phyloP scores from a whole-genome alignment of 37 sponge, comb jelly and placozoan species.

The Oopsacas minuta region DNA sequence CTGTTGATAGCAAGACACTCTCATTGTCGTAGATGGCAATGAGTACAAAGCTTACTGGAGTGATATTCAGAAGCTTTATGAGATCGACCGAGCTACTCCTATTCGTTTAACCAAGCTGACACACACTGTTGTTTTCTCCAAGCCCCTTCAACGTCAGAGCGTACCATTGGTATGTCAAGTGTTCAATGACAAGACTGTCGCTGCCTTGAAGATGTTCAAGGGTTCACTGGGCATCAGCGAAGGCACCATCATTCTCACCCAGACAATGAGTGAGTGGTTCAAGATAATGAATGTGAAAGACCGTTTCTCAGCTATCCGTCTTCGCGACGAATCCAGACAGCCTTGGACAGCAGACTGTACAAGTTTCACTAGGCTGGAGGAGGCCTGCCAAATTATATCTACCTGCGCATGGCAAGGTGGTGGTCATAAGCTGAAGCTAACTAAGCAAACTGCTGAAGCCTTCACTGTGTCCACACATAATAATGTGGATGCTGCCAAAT shows the following conservation, averaged over 20 bases:
- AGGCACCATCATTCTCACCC: slow-evolving; percentile 17
- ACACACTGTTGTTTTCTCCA: slow-evolving; percentile 5
- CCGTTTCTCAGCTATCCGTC: slow-evolving; percentile 19
- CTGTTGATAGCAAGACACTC: slow-evolving; percentile 3
- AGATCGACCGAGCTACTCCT: slow-evolving; percentile 20
- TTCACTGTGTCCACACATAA: slow-evolving; percentile 16
- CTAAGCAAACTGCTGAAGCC: slow-evolving; percentile 14
- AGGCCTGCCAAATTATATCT: slow-evolving; percentile 20
- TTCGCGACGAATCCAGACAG: slow-evolving; percentile 20
- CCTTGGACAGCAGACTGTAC: slow-evolving; percentile 19
- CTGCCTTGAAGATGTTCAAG: slow-evolving; percentile 19
- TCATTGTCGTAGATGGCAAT: slow-evolving; percentile 17
- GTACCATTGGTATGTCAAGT: slow-evolving; percentile 13
- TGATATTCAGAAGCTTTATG: slow-evolving; percentile 8
- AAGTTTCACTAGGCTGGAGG: slow-evolving; percentile 19
- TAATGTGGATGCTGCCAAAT: slow-evolving; percentile 19
- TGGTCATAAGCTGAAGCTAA: slow-evolving; percentile 14
- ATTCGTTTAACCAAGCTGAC: slow-evolving; percentile 19
- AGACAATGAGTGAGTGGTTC: slow-evolving; percentile 20
- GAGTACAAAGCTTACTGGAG: slow-evolving; percentile 17
- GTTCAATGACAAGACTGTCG: slow-evolving; percentile 20
- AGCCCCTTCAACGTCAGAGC: slow-evolving; percentile 19
- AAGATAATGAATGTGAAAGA: slow-evolving; percentile 17
- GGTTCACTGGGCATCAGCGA: slow-evolving; percentile 15
- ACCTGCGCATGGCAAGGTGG: slow-evolving; percentile 19